Evolutionary conservation across 2,113 vertebrate species (phyloP).

Genomic region (Coturnix japonica): DNA sequence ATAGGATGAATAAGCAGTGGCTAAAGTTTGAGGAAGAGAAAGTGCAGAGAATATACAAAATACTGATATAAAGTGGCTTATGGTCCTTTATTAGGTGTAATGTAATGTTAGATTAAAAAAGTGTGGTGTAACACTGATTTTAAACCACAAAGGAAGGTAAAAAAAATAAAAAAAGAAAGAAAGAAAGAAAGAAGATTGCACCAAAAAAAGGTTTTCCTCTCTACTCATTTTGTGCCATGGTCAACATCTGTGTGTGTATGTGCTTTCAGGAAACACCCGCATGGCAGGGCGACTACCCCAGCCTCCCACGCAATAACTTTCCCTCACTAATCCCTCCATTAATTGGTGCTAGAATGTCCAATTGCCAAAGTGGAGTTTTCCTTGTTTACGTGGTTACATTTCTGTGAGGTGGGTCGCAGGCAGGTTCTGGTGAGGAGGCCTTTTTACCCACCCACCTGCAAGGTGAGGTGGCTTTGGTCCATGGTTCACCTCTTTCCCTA

Average conservation of each 20-base stretch:
- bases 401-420: not conserved
- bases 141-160: conserved; percentile 38
- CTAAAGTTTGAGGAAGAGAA: conserved; percentile 47
- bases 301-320: not conserved
- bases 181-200: conserved; percentile 35
- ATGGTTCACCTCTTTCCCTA: not conserved
- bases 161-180: conserved; percentile 9
- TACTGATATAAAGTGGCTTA: conserved; percentile 76
- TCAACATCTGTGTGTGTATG: conserved; percentile 11
- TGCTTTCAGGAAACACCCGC: conserved; percentile 64
- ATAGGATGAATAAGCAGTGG: conserved; percentile 67
- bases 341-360: conserved; percentile 10
- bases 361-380: not conserved
- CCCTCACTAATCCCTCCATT: conserved; percentile 48
- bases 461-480: not conserved
- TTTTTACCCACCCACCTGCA: not conserved
- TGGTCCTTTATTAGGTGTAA: conserved; percentile 76
- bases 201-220: not conserved
- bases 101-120: conserved; percentile 71
- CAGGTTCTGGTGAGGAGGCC: not conserved
- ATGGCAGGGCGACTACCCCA: not conserved
- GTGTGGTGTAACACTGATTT: conserved; percentile 74
- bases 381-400: not conserved
- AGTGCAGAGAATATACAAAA: conserved; percentile 74
- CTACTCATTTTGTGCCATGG: conserved; percentile 20